Evolutionary conservation across 2,113 vertebrate genomes (phyloP).

Genomic region (Etheostoma cragini): DNA sequence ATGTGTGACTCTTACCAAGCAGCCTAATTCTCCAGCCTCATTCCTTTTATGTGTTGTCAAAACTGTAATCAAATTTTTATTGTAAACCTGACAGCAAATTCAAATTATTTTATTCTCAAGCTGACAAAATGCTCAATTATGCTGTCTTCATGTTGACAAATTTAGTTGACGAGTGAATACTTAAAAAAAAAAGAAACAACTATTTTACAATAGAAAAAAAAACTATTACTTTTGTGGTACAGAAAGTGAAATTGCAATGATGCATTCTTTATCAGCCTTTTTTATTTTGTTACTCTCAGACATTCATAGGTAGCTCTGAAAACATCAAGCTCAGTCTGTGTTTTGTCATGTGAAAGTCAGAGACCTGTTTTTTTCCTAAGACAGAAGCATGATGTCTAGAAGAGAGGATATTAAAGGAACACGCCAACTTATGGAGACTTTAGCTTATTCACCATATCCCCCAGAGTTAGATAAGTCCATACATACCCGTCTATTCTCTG

Average conservation of each 20-base stretch:
- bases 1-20: conserved; percentile 30
- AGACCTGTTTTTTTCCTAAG: not conserved
- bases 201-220: conserved; percentile 20
- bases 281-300: conserved; percentile 22
- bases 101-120: conserved; percentile 45
- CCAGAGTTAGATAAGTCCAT: too few species aligned
- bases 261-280: conserved; percentile 16
- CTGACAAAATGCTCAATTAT: conserved; percentile 59
- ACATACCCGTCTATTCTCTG: too few species aligned
- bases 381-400: not conserved
- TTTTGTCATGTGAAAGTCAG: conserved; percentile 6
- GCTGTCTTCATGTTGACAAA: conserved; percentile 58
- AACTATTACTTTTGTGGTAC: conserved; percentile 13
- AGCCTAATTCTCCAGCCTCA: conserved; percentile 2
- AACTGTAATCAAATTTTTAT: conserved; percentile 66
- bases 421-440: too few species aligned
- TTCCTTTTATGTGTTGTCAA: conserved; percentile 38
- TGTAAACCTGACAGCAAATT: conserved; percentile 59
- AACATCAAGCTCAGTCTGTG: not conserved
- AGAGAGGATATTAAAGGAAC: conserved; percentile 12
- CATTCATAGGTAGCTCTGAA: conserved; percentile 26
- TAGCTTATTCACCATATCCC: too few species aligned
- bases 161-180: conserved; percentile 38
- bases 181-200: conserved; percentile 47
- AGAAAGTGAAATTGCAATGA: conserved; percentile 15